Evolutionary conservation across 2,797 vertebrate genomes (phyloP), one percentile per base, ranked within the genome.

Genomic region (Benthosema pterotum): DNA sequence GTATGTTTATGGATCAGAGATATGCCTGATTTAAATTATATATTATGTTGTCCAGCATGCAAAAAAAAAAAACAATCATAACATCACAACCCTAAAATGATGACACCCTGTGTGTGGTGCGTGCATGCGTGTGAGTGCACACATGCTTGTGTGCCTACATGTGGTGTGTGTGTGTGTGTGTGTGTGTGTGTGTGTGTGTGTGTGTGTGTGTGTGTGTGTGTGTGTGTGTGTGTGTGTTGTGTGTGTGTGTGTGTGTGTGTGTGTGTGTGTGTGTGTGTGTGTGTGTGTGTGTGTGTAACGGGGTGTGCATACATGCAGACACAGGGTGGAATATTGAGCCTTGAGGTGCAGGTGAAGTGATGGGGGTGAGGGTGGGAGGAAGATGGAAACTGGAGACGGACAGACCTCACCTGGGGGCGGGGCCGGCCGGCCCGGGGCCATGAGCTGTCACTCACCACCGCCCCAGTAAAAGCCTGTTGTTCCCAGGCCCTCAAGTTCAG

Each of bases 401-500:
- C 72, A 60, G 72, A 77, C 70, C 79, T 89, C 84, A 91, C 90
- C 87, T 90, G 85, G 73, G 83, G 89, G 87, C 42, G 57, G 79
- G 76, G 77, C 67, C 12, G 50, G 50, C 57, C 83, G 77, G 86
- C 85, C 83, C n/a, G n/a, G 65, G 87, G 87, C 72, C 70, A 74
- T 52, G 74, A 82, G 78, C 87, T 87, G 89, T 85, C 89, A 87
- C 50, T 90, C 87, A 88, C 0, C 11, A 16, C 5, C 28, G 8
- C 28, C 28, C 28, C 58, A 11, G 58, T 58, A 75, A 50, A 38
- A 16, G 69, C 12, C 5, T 70, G 71, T 81, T 72, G 84, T 91
- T 91, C 89, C 87, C 89, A 91, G 83, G 89, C 85, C 81, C 83
- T 90, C 80, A 83, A 69, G 73, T 79, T 85, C 80, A 89, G 83